Evolutionary conservation across 1,140 invertebrate genomes (phyloP).

Genomic region (Trichonephila inaurata): DNA sequence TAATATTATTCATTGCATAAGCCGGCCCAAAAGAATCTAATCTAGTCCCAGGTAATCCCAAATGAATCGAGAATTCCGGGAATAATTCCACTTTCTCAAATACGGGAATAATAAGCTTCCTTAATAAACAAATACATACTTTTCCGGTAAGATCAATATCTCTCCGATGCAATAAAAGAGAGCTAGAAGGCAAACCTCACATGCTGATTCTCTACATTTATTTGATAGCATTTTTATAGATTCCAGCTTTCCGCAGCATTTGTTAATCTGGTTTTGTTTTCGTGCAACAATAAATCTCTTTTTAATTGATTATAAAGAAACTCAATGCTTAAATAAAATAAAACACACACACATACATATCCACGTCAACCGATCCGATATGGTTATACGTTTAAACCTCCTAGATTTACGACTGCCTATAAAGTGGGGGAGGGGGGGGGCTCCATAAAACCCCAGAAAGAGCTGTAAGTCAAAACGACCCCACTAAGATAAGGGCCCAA

Average conservation of each 20-base stretch:
- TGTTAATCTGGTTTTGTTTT: conserved; percentile 62
- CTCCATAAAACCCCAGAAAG: conserved; percentile 54
- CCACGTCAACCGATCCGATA: conserved; percentile 40
- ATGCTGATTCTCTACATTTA: conserved; percentile 5
- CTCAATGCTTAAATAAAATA: conserved; percentile 8
- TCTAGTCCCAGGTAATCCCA: too few relatives aligned
- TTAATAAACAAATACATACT: not conserved
- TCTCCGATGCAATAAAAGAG: not conserved
- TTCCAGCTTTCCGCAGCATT: not conserved
- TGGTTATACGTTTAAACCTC: conserved; percentile 70
- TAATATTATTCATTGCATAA: too few relatives aligned
- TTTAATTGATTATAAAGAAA: conserved; percentile 73
- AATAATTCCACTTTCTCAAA: not conserved
- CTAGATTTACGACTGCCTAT: conserved; percentile 69
- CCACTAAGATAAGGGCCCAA: conserved; percentile 62
- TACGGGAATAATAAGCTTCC: not conserved
- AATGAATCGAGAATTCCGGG: not conserved
- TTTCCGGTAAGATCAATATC: not conserved
- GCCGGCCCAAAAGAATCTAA: too few relatives aligned
- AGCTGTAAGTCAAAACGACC: conserved; percentile 59
- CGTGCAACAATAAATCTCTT: conserved; percentile 57
- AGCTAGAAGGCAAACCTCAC: not conserved
- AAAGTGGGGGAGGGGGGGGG: conserved; percentile 39
- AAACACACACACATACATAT: not conserved
- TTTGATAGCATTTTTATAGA: conserved; percentile 68